Evolutionary conservation across 2,113 vertebrate genomes (phyloP).

Genomic region (Calidris pygmaea): DNA sequence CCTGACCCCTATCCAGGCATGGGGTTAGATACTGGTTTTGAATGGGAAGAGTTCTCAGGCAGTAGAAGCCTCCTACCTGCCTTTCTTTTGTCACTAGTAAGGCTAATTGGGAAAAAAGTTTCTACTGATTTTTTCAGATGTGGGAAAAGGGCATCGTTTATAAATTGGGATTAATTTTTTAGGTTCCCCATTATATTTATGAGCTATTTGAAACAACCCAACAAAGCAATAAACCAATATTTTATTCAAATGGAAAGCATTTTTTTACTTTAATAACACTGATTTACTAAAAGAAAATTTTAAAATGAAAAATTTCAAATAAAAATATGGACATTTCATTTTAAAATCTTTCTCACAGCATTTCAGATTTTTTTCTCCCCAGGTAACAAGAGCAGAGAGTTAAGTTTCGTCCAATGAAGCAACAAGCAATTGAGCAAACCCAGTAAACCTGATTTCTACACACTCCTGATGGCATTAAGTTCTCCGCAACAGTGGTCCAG

Average conservation of each 20-base stretch:
- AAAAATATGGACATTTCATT: neutral
- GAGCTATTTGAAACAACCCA: neutral
- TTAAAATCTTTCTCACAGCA: neutral
- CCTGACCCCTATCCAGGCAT: neutral
- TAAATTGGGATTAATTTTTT: neutral
- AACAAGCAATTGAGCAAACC: neutral
- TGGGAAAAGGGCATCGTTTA: neutral
- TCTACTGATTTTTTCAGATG: neutral
- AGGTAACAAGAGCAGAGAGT: neutral
- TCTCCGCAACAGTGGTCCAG: neutral
- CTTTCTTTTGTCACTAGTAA: neutral
- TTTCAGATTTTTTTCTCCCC: neutral
- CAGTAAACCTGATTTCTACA: neutral
- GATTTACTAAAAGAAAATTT: neutral
- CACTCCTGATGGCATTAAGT: neutral
- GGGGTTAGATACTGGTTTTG: neutral
- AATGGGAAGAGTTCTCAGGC: neutral
- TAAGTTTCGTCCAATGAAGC: neutral
- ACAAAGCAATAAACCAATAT: neutral
- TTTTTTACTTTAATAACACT: neutral
- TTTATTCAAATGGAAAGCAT: neutral
- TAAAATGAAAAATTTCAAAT: neutral
- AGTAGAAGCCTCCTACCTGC: neutral
- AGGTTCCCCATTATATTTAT: neutral
- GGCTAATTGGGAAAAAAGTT: neutral